A percentile compares a stretch with the other conserved stretches of the same genome.
Evolutionary conservation across 2,888 invertebrate genomes (phyloP).

Genomic region (Andrena fulva): DNA sequence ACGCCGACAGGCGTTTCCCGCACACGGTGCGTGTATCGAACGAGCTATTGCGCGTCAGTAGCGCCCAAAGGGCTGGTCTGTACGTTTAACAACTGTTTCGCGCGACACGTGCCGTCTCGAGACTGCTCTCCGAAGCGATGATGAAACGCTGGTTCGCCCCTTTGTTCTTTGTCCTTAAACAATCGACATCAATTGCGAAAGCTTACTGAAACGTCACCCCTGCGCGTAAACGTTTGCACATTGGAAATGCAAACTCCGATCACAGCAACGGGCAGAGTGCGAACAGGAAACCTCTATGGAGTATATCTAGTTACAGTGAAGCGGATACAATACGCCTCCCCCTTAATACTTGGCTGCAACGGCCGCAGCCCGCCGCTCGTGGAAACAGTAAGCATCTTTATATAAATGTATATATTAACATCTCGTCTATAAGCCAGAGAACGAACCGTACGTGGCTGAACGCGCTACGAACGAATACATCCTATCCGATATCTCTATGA

Average conservation of each 20-base stretch:
- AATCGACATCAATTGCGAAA: slow-evolving; percentile 10
- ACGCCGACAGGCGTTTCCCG: too few relatives aligned
- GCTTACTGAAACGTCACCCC: slow-evolving; percentile 9
- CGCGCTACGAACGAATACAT: slow-evolving; percentile 47
- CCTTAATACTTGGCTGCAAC: slow-evolving; percentile 52
- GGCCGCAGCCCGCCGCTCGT: slow-evolving; percentile 30
- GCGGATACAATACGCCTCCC: slow-evolving; percentile 42
- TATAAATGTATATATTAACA: slow-evolving; percentile 51
- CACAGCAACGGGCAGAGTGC: slow-evolving; percentile 55
- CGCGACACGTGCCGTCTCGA: slow-evolving; percentile 1
- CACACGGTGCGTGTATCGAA: too few relatives aligned
- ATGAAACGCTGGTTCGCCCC: neutral
- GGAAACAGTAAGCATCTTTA: slow-evolving; percentile 50
- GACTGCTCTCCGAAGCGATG: neutral
- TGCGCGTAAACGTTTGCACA: slow-evolving; percentile 21
- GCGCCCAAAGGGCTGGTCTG: too few relatives aligned
- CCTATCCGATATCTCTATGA: slow-evolving; percentile 41
- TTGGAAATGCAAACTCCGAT: slow-evolving; percentile 56
- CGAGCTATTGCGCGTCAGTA: too few relatives aligned
- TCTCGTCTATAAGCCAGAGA: slow-evolving; percentile 54
- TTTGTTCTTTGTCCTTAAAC: slow-evolving; percentile 7
- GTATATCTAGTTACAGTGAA: slow-evolving; percentile 42
- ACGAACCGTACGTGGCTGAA: slow-evolving; percentile 42
- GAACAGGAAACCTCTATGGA: slow-evolving; percentile 28
- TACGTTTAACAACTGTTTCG: slow-evolving; percentile 2